phyloP scores from a whole-genome alignment of 2,888 invertebrate genomes.

The Ectemnius cavifrons region DNA sequence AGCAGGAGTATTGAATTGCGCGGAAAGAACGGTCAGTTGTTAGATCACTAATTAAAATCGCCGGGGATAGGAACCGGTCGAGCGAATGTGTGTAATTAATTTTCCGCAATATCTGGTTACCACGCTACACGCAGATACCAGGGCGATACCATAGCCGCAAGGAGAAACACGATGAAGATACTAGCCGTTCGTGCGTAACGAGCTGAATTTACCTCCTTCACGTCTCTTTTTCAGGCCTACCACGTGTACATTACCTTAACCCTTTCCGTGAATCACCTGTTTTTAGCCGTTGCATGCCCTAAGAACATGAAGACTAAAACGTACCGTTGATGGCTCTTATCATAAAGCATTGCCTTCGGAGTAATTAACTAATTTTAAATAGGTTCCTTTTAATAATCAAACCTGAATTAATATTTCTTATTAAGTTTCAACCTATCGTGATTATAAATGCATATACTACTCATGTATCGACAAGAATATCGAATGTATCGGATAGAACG shows the following conservation, averaged over 20 bases:
- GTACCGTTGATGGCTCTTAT: no score
- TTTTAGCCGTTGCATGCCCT: not conserved
- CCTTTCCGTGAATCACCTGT: not conserved
- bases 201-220: conserved; percentile 36
- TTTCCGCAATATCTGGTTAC: conserved; percentile 49
- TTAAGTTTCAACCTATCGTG: no score
- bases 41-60: conserved; percentile 48
- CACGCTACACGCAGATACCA: conserved; percentile 37
- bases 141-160: conserved; percentile 26
- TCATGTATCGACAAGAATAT: no score
- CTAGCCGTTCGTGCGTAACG: conserved; percentile 48
- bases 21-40: conserved; percentile 32
- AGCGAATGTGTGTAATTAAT: conserved; percentile 41
- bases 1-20: conserved; percentile 38
- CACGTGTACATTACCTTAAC: not conserved
- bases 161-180: conserved; percentile 35
- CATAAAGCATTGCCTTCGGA: no score
- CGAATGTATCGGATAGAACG: no score
- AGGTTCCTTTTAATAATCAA: no score
- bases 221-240: not conserved
- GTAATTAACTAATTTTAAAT: no score
- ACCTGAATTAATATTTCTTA: no score
- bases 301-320: no score
- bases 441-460: no score
- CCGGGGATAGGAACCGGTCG: conserved; percentile 19